These are phyloP conservation scores for Salvator merianae DNA, from an alignment of 2,113 vertebrate species.

Conservation along the genomic window DNA sequence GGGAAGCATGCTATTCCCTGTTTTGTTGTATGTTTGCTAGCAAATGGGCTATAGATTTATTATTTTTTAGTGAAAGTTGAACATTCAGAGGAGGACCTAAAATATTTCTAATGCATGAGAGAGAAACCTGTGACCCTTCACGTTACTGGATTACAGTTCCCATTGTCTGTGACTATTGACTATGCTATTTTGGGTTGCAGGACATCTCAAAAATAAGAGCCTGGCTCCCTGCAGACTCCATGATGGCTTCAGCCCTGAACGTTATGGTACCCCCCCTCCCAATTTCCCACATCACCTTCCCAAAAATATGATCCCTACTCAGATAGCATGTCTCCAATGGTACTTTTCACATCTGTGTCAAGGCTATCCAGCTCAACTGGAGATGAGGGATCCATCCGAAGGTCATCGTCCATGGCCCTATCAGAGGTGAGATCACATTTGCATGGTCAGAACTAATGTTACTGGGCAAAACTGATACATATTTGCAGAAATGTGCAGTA, in stretches of 20 bases:
- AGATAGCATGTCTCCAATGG: slow-evolving; percentile 34
- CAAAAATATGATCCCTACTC: slow-evolving; percentile 27
- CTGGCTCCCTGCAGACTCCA: not conserved
- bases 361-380: slow-evolving; percentile 41
- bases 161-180: not conserved
- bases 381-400: not conserved
- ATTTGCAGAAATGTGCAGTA: no score
- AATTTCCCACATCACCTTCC: not conserved
- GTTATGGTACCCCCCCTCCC: not conserved
- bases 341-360: slow-evolving; percentile 41
- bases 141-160: no score
- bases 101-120: not conserved
- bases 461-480: no score
- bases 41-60: no score
- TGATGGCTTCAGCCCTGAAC: not conserved
- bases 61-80: no score
- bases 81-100: not conserved
- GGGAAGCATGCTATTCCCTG: no score
- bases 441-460: not conserved
- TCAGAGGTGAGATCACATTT: not conserved
- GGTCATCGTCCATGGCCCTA: slow-evolving; percentile 27
- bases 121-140: no score
- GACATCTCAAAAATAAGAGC: not conserved
- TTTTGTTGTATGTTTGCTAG: no score
- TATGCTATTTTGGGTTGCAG: no score